phyloP scores from a whole-genome alignment of 2,113 vertebrate genomes.

The Myocastor coypus region DNA sequence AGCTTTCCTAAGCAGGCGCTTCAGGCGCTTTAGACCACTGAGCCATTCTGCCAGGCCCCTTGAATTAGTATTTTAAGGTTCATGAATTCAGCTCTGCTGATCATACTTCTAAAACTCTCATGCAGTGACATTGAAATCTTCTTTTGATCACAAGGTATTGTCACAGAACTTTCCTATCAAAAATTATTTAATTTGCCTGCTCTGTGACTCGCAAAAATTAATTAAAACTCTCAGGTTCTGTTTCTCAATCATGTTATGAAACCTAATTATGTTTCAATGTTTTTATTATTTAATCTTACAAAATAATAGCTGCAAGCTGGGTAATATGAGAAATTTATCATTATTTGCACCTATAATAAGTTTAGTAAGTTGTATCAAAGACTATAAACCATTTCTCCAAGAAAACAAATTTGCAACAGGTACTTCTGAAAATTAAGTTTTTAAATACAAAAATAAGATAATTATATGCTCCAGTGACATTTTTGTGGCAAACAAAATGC shows the following conservation, averaged over 20 bases:
- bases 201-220: not conserved
- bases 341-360: not conserved
- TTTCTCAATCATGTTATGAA: not conserved
- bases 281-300: slow-evolving; percentile 6
- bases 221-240: not conserved
- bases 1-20: no score
- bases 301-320: not conserved
- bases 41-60: no score
- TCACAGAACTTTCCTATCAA: not conserved
- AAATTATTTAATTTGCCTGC: not conserved
- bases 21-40: no score
- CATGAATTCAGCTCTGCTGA: not conserved
- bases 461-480: not conserved
- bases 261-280: not conserved
- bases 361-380: not conserved
- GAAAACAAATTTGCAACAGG: not conserved
- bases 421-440: not conserved
- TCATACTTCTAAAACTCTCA: not conserved
- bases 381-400: not conserved
- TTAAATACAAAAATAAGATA: not conserved
- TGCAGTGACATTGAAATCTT: not conserved
- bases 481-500: not conserved
- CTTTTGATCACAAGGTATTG: not conserved
- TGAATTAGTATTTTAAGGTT: not conserved
- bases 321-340: not conserved